Percentiles rank a stretch among this genome's conserved stretches.
phyloP scores from a whole-genome alignment of 2,888 invertebrate species.

The Argyra leucocephala region DNA sequence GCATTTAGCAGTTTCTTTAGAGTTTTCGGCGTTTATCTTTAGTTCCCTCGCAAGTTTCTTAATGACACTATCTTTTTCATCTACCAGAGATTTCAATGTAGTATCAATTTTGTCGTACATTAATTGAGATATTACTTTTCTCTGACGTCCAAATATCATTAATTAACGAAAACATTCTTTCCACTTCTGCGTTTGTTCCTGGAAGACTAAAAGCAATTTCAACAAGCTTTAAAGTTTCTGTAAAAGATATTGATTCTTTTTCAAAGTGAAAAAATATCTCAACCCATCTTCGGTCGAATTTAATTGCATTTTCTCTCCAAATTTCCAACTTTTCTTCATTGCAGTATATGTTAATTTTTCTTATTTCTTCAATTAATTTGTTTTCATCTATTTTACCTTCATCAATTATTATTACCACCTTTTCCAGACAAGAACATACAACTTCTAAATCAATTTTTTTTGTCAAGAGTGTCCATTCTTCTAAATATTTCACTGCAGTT shows the following conservation, averaged over 20 bases:
- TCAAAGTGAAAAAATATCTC: slow-evolving; percentile 19
- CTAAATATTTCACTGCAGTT: slow-evolving; percentile 18
- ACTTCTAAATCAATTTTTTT: slow-evolving; percentile 10
- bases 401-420: slow-evolving; percentile 17
- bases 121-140: slow-evolving; percentile 12
- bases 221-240: slow-evolving; percentile 11
- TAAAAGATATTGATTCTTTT: slow-evolving; percentile 18
- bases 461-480: slow-evolving; percentile 16
- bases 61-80: too few relatives aligned
- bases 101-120: too few relatives aligned
- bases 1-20: too few relatives aligned
- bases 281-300: slow-evolving; percentile 20
- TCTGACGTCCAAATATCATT: slow-evolving; percentile 16
- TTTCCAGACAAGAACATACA: slow-evolving; percentile 17
- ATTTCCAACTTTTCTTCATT: slow-evolving; percentile 14
- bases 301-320: slow-evolving; percentile 16
- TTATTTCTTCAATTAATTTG: slow-evolving; percentile 19
- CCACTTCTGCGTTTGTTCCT: slow-evolving; percentile 17
- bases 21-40: too few relatives aligned
- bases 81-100: too few relatives aligned
- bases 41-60: too few relatives aligned
- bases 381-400: slow-evolving; percentile 17
- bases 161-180: slow-evolving; percentile 18
- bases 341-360: slow-evolving; percentile 20
- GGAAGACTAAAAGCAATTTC: slow-evolving; percentile 10